Conservation (phyloP, 2,888 invertebrate genomes). For the Plemyria rubiginata region DNA sequence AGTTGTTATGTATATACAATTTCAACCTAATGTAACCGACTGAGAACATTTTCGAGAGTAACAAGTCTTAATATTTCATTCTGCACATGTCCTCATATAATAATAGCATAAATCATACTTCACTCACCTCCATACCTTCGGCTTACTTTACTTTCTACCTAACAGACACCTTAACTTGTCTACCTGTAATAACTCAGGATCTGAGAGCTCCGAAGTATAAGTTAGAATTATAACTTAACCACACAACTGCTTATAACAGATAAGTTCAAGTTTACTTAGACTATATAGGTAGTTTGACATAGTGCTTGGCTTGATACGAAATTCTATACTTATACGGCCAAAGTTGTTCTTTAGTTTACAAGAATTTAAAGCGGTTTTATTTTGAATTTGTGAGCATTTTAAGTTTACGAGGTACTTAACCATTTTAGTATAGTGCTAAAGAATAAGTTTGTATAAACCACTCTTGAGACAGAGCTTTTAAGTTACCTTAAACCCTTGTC, state of each 20-base stretch:
- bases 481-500: no score
- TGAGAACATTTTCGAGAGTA: no score
- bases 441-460: no score
- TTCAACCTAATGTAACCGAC: no score
- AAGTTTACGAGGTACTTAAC: not conserved
- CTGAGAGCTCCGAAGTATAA: slow-evolving; percentile 17
- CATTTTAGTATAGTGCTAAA: no score
- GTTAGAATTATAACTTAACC: slow-evolving; percentile 27
- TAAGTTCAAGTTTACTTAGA: slow-evolving; percentile 25
- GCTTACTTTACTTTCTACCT: slow-evolving; percentile 1
- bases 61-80: not conserved
- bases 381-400: not conserved
- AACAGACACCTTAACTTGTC: slow-evolving; percentile 2
- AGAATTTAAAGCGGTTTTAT: slow-evolving; percentile 1
- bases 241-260: slow-evolving; percentile 29
- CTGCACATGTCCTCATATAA: not conserved
- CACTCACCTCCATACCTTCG: not conserved
- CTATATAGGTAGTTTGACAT: slow-evolving; percentile 25
- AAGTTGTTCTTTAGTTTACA: slow-evolving; percentile 7
- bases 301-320: slow-evolving; percentile 17
- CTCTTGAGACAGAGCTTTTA: no score
- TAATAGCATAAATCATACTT: not conserved
- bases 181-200: slow-evolving; percentile 23
- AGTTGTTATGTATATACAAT: no score
- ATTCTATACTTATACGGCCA: slow-evolving; percentile 13